Percentiles rank a stretch among this genome's conserved stretches.
phyloP scores from a whole-genome alignment of 2,113 vertebrate species.

The Spea bombifrons region DNA sequence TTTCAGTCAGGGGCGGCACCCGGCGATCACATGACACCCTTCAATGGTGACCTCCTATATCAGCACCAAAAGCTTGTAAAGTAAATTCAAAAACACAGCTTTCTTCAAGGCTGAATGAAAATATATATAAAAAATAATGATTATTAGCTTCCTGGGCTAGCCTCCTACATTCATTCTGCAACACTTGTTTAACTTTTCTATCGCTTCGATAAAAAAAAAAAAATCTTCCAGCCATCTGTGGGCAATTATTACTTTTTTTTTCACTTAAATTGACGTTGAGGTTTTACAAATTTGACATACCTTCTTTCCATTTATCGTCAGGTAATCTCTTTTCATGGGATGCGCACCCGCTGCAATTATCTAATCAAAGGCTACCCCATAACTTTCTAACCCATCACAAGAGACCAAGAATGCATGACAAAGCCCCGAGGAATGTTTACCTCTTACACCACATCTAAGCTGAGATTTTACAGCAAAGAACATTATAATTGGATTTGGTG shows the following conservation, averaged over 20 bases:
- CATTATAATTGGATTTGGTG: slow-evolving; percentile 67
- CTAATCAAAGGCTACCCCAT: slow-evolving; percentile 72
- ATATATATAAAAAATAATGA: no score
- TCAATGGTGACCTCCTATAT: no score
- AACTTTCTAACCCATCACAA: slow-evolving; percentile 58
- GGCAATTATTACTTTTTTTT: slow-evolving; percentile 52
- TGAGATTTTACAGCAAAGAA: slow-evolving; percentile 59
- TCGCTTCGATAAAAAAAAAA: not conserved
- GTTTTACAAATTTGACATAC: slow-evolving; percentile 57
- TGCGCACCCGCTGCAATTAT: slow-evolving; percentile 67
- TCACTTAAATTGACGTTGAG: slow-evolving; percentile 51
- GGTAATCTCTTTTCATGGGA: slow-evolving; percentile 63
- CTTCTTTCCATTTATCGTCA: slow-evolving; percentile 61
- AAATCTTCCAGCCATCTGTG: slow-evolving; percentile 51
- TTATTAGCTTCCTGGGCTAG: no score
- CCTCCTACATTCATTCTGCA: no score
- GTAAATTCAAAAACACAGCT: no score
- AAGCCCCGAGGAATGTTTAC: slow-evolving; percentile 66
- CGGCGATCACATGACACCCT: no score
- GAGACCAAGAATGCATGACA: slow-evolving; percentile 65
- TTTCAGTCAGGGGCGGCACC: no score
- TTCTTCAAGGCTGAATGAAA: no score
- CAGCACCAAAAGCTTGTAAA: no score
- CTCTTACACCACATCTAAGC: slow-evolving; percentile 60
- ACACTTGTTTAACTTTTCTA: not conserved